phyloP scores from a whole-genome alignment of 37 sponge, comb jelly and placozoan species.

The Oscarella lobularis region DNA sequence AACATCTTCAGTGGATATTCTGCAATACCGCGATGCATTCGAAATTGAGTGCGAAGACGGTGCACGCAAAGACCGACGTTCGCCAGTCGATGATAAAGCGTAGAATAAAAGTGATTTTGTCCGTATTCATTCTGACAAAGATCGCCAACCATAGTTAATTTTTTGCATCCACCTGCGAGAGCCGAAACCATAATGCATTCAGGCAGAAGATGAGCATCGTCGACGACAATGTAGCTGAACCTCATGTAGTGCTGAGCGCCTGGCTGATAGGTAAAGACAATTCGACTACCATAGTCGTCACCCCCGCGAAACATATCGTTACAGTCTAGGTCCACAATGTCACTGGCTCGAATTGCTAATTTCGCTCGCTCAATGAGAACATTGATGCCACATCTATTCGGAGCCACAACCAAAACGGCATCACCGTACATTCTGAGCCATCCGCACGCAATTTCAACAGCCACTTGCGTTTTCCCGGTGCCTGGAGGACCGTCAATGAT shows the following conservation, averaged over 20 bases:
- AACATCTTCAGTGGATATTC: conserved; percentile 39
- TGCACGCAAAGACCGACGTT: conserved; percentile 5
- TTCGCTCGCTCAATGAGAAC: conserved; percentile 29
- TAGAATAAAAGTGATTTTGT: no score
- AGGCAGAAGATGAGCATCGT: conserved; percentile 56
- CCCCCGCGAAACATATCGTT: background rate
- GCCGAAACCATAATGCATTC: conserved; percentile 44
- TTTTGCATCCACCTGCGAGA: conserved; percentile 25
- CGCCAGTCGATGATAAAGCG: conserved; percentile 63
- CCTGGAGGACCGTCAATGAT: conserved; percentile 80
- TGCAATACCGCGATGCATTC: conserved; percentile 56
- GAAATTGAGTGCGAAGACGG: conserved; percentile 53
- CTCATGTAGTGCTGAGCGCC: conserved; percentile 32
- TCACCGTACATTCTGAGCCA: background rate
- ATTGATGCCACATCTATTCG: conserved; percentile 62
- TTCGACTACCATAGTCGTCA: conserved; percentile 17
- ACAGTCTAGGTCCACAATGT: conserved; percentile 15
- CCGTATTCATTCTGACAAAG: conserved; percentile 31
- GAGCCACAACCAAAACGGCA: conserved; percentile 46
- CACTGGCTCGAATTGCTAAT: no score
- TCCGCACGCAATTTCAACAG: conserved; percentile 36
- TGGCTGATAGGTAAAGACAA: conserved; percentile 45
- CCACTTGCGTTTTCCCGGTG: conserved; percentile 60
- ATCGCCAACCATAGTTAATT: conserved; percentile 61
- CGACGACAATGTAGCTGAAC: conserved; percentile 46